A percentile compares a stretch with the other conserved stretches of the same genome.
Evolutionary conservation across 2,888 invertebrate species (phyloP).

Genomic region (Diadromus collaris): DNA sequence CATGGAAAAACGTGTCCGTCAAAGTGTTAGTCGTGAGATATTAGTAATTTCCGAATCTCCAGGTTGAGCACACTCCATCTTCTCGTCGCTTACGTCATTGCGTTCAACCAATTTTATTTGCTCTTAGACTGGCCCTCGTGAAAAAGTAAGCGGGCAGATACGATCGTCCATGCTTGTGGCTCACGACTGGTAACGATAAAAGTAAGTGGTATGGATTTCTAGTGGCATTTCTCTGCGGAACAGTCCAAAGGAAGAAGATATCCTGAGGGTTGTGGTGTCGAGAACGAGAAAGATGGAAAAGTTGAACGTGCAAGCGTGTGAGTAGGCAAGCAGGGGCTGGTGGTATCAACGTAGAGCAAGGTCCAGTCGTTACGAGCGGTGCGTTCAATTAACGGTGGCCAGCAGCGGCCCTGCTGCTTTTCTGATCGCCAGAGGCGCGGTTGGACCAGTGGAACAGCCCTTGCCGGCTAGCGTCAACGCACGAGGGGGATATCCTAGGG

Average conservation of each 20-base stretch:
- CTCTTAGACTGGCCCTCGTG: background rate
- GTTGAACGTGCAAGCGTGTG: slow-evolving; percentile 37
- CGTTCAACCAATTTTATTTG: slow-evolving; percentile 12
- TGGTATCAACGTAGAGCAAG: slow-evolving; percentile 52
- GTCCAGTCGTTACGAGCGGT: slow-evolving; percentile 77
- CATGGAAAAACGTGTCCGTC: background rate
- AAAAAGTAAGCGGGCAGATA: slow-evolving; percentile 37
- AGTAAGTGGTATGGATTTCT: slow-evolving; percentile 80
- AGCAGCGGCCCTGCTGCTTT: slow-evolving; percentile 67
- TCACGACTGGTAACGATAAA: slow-evolving; percentile 73
- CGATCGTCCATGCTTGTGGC: slow-evolving; percentile 27
- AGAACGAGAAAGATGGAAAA: slow-evolving; percentile 36
- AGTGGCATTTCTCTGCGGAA: slow-evolving; percentile 59
- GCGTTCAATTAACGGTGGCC: slow-evolving; percentile 80
- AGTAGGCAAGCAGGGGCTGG: slow-evolving; percentile 29
- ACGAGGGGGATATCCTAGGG: slow-evolving; percentile 51
- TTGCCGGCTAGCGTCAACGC: slow-evolving; percentile 43
- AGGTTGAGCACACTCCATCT: background rate
- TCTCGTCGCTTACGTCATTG: background rate
- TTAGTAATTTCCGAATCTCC: background rate
- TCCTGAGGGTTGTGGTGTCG: slow-evolving; percentile 20
- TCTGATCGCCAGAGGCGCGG: slow-evolving; percentile 24
- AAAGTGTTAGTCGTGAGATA: background rate
- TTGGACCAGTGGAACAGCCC: slow-evolving; percentile 48
- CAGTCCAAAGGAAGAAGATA: slow-evolving; percentile 28